These are phyloP conservation scores for Dermolepida albohirtum DNA, from an alignment of 2,888 invertebrate species.

Conservation along the genomic window DNA sequence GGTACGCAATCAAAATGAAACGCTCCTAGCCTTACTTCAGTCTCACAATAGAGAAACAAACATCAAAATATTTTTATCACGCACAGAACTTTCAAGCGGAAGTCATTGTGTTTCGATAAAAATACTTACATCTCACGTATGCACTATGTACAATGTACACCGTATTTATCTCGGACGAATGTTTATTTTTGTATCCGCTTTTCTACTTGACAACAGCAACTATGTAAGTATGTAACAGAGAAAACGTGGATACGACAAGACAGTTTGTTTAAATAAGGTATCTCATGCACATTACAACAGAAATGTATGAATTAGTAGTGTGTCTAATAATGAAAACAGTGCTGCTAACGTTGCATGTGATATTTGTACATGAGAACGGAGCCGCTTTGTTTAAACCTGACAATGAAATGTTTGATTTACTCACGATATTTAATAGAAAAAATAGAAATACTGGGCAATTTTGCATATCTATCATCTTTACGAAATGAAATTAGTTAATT, in stretches of 20 bases:
- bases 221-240: conserved; percentile 7
- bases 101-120: conserved; percentile 32
- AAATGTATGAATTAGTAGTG: conserved; percentile 10
- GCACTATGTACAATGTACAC: conserved; percentile 23
- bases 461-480: conserved; percentile 5
- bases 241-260: conserved; percentile 15
- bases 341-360: conserved; percentile 1
- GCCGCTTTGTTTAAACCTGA: background rate
- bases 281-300: conserved; percentile 10
- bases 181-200: conserved; percentile 28
- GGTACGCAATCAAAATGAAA: background rate
- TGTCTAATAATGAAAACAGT: conserved; percentile 13
- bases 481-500: background rate
- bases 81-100: conserved; percentile 23
- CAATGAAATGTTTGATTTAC: conserved; percentile 8
- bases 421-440: conserved; percentile 3
- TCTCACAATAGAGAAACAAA: conserved; percentile 4
- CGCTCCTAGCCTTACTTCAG: background rate
- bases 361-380: conserved; percentile 1
- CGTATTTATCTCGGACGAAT: conserved; percentile 29
- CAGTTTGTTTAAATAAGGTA: conserved; percentile 34
- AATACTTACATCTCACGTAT: conserved; percentile 24
- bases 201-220: conserved; percentile 35
- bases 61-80: conserved; percentile 31
- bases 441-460: conserved; percentile 1